Base-by-base conservation (phyloP, 2,113 vertebrate genomes). In the Connochaetes taurinus region DNA sequence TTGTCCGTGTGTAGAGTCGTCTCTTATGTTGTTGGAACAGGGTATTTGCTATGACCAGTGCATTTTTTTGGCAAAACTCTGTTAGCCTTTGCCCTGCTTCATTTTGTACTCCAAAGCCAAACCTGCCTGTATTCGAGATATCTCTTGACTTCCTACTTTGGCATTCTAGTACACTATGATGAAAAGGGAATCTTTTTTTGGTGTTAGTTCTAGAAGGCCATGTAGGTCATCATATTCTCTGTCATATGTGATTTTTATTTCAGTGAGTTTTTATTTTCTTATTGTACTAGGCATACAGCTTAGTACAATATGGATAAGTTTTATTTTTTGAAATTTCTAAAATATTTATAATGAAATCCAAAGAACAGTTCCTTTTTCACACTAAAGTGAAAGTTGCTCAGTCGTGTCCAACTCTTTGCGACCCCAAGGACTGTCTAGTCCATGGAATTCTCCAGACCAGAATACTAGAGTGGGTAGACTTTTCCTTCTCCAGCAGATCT, bases 281-380 rank as follows among this genome's bases (percentile, higher is more conserved):
- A 62, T 62, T 62, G 60, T 31, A 60, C 58, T 60, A 57, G 23
- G 21, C 55, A 10, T 55, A 27, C 29, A 31, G 64, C 62, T 91
- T 90, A 40, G 6, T 64, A n/a, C 27, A n/a, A 15, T 58, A 78
- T 82, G 8, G 36, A 9, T 92, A 74, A 21, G 67, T 92, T 92
- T 94, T 58, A 45, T 57, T 78, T 90, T 90, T 60, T 82, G n/a
- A 93, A 92, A 80, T 90, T 82, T 83, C 50, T 6, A 23, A 93
- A 95, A 85, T 86, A 86, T 55, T 94, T 95, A 10, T 31, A 67
- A 1, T 90, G 62, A 92, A 94, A 94, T 43, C 64, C 40, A 81
- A 47, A 88, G 33, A 53, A 91, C 13, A 55, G 13, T 95, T 85
- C 81, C 60, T 57, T 96, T 94, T 97, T 95, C 62, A 90, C 14